Conservation (phyloP, 1,140 invertebrate genomes). For the Philopotamus ludificatus region DNA sequence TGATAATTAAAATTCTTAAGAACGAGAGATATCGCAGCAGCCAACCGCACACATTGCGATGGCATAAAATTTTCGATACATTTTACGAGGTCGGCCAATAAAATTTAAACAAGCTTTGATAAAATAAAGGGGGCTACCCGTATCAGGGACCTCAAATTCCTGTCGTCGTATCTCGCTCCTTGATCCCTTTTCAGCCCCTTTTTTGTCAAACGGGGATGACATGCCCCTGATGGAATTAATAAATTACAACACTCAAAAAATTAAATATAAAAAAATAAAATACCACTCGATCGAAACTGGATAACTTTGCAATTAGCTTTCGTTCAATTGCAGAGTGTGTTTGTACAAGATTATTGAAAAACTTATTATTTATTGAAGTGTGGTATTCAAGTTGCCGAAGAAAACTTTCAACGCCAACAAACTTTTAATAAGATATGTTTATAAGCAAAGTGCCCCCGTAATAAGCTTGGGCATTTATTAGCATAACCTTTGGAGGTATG, state of each 20-base stretch:
- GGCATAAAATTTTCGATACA: conserved; percentile 16
- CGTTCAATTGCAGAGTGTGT: too few species aligned
- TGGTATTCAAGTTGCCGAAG: background rate
- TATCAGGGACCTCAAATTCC: conserved; percentile 12
- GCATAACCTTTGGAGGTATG: too few species aligned
- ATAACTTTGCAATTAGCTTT: too few species aligned
- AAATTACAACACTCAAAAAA: too few species aligned
- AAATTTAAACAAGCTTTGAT: conserved; percentile 19
- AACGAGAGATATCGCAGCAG: background rate
- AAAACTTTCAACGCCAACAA: background rate
- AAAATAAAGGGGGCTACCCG: conserved; percentile 12
- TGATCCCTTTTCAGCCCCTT: too few species aligned
- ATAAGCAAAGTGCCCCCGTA: background rate
- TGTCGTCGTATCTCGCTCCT: background rate
- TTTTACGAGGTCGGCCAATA: conserved; percentile 11
- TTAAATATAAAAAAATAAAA: too few species aligned
- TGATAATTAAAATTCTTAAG: conserved; percentile 24
- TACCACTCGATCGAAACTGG: too few species aligned
- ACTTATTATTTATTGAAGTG: background rate
- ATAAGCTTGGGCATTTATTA: too few species aligned
- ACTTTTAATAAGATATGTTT: background rate
- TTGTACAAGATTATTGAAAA: background rate
- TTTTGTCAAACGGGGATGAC: too few species aligned
- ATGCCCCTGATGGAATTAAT: too few species aligned
- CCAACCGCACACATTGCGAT: conserved; percentile 9